Conservation (phyloP, 1,140 invertebrate species). For the Drosophila lacteicornis region DNA sequence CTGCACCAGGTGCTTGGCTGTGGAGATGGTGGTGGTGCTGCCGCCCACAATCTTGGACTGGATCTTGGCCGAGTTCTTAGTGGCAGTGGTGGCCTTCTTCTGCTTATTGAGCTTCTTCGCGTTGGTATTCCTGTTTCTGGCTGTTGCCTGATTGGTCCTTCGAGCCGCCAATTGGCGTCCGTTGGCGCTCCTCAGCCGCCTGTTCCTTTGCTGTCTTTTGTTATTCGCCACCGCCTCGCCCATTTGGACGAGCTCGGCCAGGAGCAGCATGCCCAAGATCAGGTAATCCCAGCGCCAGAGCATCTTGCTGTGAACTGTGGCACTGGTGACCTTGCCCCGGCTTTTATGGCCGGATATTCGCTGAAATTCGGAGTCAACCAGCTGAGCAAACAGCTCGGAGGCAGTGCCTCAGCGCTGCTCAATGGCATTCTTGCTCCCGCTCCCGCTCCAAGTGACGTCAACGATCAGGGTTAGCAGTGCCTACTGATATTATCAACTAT, state of each 20-base stretch:
- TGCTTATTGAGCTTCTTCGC: background rate
- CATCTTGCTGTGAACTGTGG: conserved; percentile 52
- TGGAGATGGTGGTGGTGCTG: conserved; percentile 12
- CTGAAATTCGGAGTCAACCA: conserved; percentile 41
- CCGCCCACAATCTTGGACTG: conserved; percentile 55
- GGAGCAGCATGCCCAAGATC: conserved; percentile 40
- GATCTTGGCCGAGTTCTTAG: conserved; percentile 9
- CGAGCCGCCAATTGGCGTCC: background rate
- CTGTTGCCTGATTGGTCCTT: conserved; percentile 1
- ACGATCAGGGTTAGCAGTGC: conserved; percentile 56
- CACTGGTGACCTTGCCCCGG: conserved; percentile 42
- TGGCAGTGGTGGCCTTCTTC: background rate
- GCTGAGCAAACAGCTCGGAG: conserved; percentile 57
- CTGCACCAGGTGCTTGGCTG: conserved; percentile 43
- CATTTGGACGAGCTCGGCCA: conserved; percentile 22
- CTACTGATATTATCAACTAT: conserved; percentile 57
- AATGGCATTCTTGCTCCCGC: conserved; percentile 23
- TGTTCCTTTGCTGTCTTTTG: conserved; percentile 2
- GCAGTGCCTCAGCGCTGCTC: conserved; percentile 2
- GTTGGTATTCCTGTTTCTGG: conserved; percentile 15
- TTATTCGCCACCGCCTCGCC: background rate
- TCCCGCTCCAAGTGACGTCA: conserved; percentile 26
- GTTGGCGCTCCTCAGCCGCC: background rate
- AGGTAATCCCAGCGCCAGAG: conserved; percentile 58
- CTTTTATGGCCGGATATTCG: conserved; percentile 65